Base-by-base conservation (phyloP, 2,888 invertebrate genomes). In the Tetrapedia diversipes region DNA sequence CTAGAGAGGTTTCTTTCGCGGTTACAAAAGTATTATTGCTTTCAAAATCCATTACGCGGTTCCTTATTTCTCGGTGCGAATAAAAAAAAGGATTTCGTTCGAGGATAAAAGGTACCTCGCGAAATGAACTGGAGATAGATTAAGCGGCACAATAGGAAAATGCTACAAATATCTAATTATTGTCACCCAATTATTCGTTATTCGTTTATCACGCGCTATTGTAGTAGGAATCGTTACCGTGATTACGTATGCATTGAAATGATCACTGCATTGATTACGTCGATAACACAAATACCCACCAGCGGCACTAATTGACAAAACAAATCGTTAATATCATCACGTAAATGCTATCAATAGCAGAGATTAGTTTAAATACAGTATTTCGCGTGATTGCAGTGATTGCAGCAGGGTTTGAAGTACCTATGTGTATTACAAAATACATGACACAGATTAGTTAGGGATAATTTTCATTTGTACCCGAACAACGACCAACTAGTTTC, bases 241-340 rank as follows among this genome's bases (percentile, higher is more conserved):
- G 16, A 27, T 56, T 41, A 34, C 29, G 22, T 4, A 1, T 54
- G 2, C 29, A 47, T 37, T 32, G 65, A 41, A 51, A 56, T 59
- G 27, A 32, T 45, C 51, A 11, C 41, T 39, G 24, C 22, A 34
- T 54, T 61, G 22, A 54, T 68, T 53, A 16, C 10, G 47, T 27
- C 47, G 54, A 60, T 61, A 54, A 54, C 41, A 32, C 8, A 16
- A 47, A 45, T 16, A 19, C 27, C 22, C 65, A 54, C 34, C 39
- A n/a, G 14, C 27, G 22, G 19, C 32, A 60, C 39, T 37, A 53
- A 29, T 32, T 32, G 19, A 57, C 49, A 32, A 56, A 70, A 70
- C 41, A 59, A 68, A 72, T 60, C 24, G 32, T 27, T 19, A 3
- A 47, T 49, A 60, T 60, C 45, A n/a, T 8, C 68, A 10, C 0